Base-by-base conservation (phyloP, 2,797 vertebrate species). In the Hafferia zeledoni region DNA sequence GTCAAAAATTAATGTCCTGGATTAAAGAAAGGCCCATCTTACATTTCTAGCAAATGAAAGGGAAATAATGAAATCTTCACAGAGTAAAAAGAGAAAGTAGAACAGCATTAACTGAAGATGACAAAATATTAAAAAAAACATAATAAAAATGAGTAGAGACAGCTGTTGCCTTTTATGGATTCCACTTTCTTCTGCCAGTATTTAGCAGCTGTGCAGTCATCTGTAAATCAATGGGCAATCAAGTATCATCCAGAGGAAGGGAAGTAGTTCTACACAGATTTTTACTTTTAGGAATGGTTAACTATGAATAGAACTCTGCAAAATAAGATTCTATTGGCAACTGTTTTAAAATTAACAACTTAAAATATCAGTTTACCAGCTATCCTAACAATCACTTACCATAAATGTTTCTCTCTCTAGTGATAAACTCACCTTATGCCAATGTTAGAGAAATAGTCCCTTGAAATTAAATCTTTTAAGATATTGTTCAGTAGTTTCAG, bases 111-210 rank as follows among this genome's bases (percentile, higher is more conserved):
- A 68, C 16, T 68, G 31, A 93, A 64, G 43, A 63, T 60, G 24
- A 87, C 60, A 61, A 72, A 60, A 60, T 2, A 82, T 6, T 60
- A 14, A 24, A 50, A 59, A 30, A 65, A 18, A 30, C 57, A 24
- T 7, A 41, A 56, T 15, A 64, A 90, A 50, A 77, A 22, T 13
- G 6, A 71, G 31, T 47, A 17, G n/a, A 89, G 77, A 77, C 52
- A 86, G 68, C 55, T 83, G 69, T 65, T 88, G 56, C 69, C 77
- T 94, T 92, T 80, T 69, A 94, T 28, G 47, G 69, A 77, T 92
- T 80, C 43, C 17, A 69, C 52, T 74, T 86, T 92, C 15, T 83
- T 83, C 72, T 90, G 60, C 50, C 33, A 72, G 15, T 72, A 69
- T 24, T 76, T 50, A 53, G 72, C 72, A 92, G 76, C 55, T 90